These are phyloP conservation scores for Mycetomoellerius zeteki DNA, from an alignment of 1,140 invertebrate species.

Conservation along the genomic window DNA sequence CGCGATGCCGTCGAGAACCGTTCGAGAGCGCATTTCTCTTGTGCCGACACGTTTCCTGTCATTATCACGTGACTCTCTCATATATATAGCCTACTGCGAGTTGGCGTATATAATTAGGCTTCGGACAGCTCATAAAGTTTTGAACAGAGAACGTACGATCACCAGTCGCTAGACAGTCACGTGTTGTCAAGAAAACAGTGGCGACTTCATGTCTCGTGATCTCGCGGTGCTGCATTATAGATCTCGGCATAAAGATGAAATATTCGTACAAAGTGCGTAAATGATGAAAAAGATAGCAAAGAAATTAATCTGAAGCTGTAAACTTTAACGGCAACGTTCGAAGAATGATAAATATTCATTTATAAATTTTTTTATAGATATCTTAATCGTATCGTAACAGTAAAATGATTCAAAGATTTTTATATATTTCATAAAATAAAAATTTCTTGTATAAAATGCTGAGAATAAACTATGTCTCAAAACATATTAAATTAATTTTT, in stretches of 20 bases:
- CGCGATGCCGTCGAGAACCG: slow-evolving; percentile 33
- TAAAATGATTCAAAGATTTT: neutral
- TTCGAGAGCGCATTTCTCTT: slow-evolving; percentile 43
- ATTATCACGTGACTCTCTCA: slow-evolving; percentile 50
- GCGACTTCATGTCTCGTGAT: slow-evolving; percentile 53
- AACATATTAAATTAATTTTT: neutral
- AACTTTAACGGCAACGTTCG: slow-evolving; percentile 29
- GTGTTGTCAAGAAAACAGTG: slow-evolving; percentile 49
- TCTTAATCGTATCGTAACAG: neutral
- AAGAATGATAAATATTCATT: slow-evolving; percentile 26
- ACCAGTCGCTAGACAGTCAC: slow-evolving; percentile 18
- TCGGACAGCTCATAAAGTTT: slow-evolving; percentile 1
- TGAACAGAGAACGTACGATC: slow-evolving; percentile 12
- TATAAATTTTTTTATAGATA: neutral
- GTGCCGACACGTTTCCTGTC: slow-evolving; percentile 38
- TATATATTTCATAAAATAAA: neutral
- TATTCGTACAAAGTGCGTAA: slow-evolving; percentile 1
- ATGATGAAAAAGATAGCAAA: slow-evolving; percentile 24
- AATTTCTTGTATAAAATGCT: neutral
- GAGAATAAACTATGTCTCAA: neutral
- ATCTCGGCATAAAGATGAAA: slow-evolving; percentile 49
- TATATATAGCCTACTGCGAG: slow-evolving; percentile 5
- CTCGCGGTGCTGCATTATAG: slow-evolving; percentile 48
- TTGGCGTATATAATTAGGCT: slow-evolving; percentile 59
- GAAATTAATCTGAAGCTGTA: slow-evolving; percentile 30